Evolutionary conservation across 2,113 vertebrate species (phyloP), one percentile per base, ranked within the genome.

Genomic region (Solea senegalensis): DNA sequence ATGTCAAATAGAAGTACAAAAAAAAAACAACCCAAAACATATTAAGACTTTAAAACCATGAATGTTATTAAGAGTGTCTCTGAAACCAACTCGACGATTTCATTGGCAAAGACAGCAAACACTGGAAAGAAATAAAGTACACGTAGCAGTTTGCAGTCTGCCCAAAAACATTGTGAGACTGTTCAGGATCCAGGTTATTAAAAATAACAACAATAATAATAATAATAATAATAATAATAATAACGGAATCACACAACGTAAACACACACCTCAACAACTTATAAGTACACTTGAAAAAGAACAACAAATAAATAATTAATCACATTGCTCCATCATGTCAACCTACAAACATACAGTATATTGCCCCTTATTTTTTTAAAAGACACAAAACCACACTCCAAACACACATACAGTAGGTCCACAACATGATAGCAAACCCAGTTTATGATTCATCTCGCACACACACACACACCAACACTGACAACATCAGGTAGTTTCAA

Each of bases 261-360:
- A 81, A 75, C 87, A 84, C 48, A 82, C 67, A 78, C 51, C 62
- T 61, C 3, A 73, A 81, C 69, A 77, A 80, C 27, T 43, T 78
- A 51, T 83, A 90, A 91, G 89, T 85, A 87, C 88, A 92, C 91
- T 90, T 91, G 40, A 56, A 86, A 87, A 52, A 72, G 34, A 58
- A 86, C 86, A 52, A 71, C 64, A 85, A 90, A 90, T 90, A 90
- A 91, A 91, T 85, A 86, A 81, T 43, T 12, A 71, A 70, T 69
- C 34, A 34, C 34, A 34, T 34, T 34, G 60, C 41, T 69, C 15
- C 64, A 70, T n/a, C 50, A 51, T 55, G 54, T 52, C 27, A 67
- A 80, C 69, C 76, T 21, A 78, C 5, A 45, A 11, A 48, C 57
- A 74, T 7, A 39, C 39, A 79, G 13, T 69, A 78, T 75, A 85